Percentiles rank a stretch among this genome's conserved stretches.
Evolutionary conservation across 2,888 invertebrate genomes (phyloP).

Genomic region (Drosophila antonietae): DNA sequence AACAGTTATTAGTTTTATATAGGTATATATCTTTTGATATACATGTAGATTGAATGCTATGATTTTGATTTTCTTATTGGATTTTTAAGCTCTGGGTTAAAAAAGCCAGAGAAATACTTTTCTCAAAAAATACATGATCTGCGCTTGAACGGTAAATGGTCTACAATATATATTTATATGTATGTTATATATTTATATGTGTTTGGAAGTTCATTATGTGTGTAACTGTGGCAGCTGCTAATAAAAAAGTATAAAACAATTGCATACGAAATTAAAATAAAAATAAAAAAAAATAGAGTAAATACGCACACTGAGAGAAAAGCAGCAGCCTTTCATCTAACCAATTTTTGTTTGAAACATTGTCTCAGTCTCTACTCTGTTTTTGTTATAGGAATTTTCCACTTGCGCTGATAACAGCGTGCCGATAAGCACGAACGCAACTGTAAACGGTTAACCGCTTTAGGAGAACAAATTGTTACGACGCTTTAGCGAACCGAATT

Average conservation of each 20-base stretch:
- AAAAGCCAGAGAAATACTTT: conserved; percentile 63
- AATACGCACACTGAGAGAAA: conserved; percentile 24
- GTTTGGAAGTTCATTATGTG: conserved; percentile 51
- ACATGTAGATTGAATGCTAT: conserved; percentile 5
- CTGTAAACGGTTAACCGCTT: conserved; percentile 4
- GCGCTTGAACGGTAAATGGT: conserved; percentile 30
- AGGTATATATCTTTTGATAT: conserved; percentile 4
- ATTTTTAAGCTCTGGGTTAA: conserved; percentile 39
- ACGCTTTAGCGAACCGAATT: conserved; percentile 85
- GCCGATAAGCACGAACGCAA: conserved; percentile 18
- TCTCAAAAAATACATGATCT: conserved; percentile 69
- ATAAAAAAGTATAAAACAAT: conserved; percentile 27
- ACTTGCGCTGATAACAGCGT: conserved; percentile 19
- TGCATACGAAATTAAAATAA: conserved; percentile 12
- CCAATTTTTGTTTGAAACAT: conserved; percentile 19
- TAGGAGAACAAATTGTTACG: conserved; percentile 86
- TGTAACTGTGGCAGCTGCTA: conserved; percentile 40
- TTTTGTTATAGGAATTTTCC: conserved; percentile 29
- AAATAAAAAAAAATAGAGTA: conserved; percentile 6
- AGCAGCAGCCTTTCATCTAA: conserved; percentile 14
- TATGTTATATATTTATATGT: conserved; percentile 29
- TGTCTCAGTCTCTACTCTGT: conserved; percentile 39
- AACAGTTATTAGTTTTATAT: conserved; percentile 54
- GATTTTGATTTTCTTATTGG: conserved; percentile 4
- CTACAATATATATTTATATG: conserved; percentile 22